Percentiles rank a stretch among this genome's conserved stretches.
phyloP scores from a whole-genome alignment of 2,113 vertebrate genomes.

The Neodontobutis hainanensis region DNA sequence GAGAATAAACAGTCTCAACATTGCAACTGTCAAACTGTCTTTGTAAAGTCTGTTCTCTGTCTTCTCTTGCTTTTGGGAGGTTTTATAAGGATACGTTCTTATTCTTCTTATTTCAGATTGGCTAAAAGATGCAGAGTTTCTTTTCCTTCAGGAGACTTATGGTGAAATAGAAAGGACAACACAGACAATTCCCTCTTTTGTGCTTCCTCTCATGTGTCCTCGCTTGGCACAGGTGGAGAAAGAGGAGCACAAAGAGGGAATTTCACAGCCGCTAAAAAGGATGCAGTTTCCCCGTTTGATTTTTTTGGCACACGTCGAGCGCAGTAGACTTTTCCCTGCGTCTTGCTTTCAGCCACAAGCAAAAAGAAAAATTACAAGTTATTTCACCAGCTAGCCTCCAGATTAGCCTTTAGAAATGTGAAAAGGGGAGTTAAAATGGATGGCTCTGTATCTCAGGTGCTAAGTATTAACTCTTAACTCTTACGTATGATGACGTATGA shows the following conservation, averaged over 20 bases:
- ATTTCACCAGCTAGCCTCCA: constrained; percentile 4
- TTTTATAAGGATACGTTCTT: not conserved
- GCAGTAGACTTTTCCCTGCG: not conserved
- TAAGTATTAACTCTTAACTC: too few relatives aligned
- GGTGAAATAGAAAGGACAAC: not conserved
- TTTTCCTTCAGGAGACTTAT: not conserved
- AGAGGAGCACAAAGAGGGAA: constrained; percentile 4
- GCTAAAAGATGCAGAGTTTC: not conserved
- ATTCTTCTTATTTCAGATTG: not conserved
- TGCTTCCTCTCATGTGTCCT: constrained; percentile 4
- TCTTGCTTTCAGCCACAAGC: constrained; percentile 11
- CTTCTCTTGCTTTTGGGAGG: not conserved
- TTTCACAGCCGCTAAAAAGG: constrained; percentile 2
- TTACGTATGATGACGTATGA: too few relatives aligned
- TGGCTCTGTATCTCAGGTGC: not conserved
- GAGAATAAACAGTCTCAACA: constrained; percentile 87
- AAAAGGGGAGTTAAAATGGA: not conserved
- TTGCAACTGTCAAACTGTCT: constrained; percentile 75
- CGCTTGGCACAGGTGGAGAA: constrained; percentile 11
- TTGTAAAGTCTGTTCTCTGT: constrained; percentile 37
- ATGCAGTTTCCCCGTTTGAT: not conserved
- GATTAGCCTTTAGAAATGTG: not conserved
- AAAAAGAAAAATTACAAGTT: constrained; percentile 8
- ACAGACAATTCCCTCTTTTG: constrained; percentile 4
- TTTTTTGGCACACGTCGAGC: not conserved